Base-by-base conservation (phyloP, 1,140 invertebrate species). In the Lepidurus couesii region DNA sequence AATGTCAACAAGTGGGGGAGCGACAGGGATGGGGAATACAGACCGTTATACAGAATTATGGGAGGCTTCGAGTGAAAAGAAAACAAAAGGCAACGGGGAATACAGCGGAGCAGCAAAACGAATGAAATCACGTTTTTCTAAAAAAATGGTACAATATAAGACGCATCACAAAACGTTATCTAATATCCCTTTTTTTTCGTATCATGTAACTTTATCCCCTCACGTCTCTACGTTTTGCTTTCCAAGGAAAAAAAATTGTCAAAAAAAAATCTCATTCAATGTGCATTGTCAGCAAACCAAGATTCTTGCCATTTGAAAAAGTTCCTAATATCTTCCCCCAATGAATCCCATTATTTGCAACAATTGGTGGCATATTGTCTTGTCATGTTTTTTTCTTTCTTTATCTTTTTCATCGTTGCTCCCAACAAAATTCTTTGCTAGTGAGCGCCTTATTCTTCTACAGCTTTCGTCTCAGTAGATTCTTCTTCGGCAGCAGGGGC, bases 41-140 rank as follows among this genome's bases (percentile, higher is more conserved):
- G 16, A 65, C 13, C 53, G 53, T 65, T 65, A 65, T 65, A 65
- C 53, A 65, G 53, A 65, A 65, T 65, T 65, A 65, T 21, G 21
- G 13, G 8, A 13, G 53, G 53, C 53, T n/a, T 65, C 34, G 21
- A 65, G 53, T 65, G 53, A 16, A n/a, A 65, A 65, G 53, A 65
- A 65, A 65, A 47, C 10, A 34, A 47, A 47, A 65, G 21, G 21
- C 53, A 65, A 65, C 16, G 53, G 53, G 53, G 21, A 65, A 65
- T 65, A 65, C 53, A 65, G 53, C 53, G 53, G 53, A 65, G 53
- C 21, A 65, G 53, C 53, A 65, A 65, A 65, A 65, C 16, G 53
- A 65, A 65, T 65, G 53, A 65, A 65, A 65, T 65, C 53, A 65
- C 53, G 53, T 65, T 65, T 65, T 65, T 65, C 53, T 65, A 65